Conservation (phyloP, 2,113 vertebrate genomes). For the Coracopsis vasa region DNA sequence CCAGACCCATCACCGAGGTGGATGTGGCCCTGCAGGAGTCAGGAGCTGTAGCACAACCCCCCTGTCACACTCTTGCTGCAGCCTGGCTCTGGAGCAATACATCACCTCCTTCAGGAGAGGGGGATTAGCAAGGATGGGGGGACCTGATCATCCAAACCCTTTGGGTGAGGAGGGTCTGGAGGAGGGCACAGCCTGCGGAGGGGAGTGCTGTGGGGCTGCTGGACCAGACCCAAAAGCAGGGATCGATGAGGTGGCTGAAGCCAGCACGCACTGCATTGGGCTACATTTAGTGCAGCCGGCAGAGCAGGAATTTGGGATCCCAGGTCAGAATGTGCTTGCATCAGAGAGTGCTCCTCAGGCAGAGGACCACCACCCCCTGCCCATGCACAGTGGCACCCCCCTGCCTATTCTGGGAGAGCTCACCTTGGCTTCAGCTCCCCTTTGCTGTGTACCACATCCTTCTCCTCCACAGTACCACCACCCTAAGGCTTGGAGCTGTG, state of each 20-base stretch:
- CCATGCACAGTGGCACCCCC: not conserved
- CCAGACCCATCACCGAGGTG: accelerated
- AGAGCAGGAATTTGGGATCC: slow-evolving; percentile 50
- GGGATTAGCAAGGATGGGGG: not conserved
- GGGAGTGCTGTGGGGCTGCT: not conserved
- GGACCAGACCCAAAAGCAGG: not conserved
- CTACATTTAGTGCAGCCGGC: slow-evolving; percentile 57
- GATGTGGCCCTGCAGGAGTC: not conserved
- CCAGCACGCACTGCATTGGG: not conserved
- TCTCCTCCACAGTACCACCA: not conserved
- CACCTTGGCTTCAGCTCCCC: not conserved
- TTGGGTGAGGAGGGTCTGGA: accelerated
- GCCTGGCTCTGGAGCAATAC: not conserved
- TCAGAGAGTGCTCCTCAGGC: not conserved
- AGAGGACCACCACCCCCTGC: not conserved
- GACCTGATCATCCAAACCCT: accelerated
- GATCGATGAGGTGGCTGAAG: slow-evolving; percentile 40
- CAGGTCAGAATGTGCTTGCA: slow-evolving; percentile 52
- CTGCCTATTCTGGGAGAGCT: accelerated
- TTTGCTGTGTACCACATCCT: accelerated
- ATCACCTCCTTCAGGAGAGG: not conserved
- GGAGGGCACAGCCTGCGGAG: accelerated
- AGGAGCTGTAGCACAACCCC: not conserved
- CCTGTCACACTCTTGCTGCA: accelerated
- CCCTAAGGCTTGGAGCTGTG: not conserved